Evolutionary conservation across 2,888 invertebrate genomes (phyloP), one percentile per base, ranked within the genome.

Genomic region (Plebejus melissa): DNA sequence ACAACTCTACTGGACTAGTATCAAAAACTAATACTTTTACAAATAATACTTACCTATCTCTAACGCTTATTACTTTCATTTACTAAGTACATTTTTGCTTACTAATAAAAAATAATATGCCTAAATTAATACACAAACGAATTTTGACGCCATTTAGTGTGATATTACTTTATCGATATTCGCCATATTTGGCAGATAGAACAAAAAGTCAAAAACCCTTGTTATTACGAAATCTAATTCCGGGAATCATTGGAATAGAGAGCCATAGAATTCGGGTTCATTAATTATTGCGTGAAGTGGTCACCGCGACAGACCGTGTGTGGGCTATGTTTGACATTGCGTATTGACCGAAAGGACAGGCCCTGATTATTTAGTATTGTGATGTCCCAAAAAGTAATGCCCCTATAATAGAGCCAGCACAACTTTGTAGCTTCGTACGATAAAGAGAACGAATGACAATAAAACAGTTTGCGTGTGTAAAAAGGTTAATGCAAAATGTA

Each of bases 231-330:
- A 60, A 36, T 65, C 65, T 13, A 65, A 65, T 65, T 65, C 13
- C 5, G 65, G 13, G 16, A 65, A 28, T 60, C 28, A 60, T 60
- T 65, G 36, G 65, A 65, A 65, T 65, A 36, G 65, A 65, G 65
- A 36, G 32, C 65, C 65, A 36, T 65, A 65, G 65, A 65, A 65
- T 65, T 32, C 65, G 65, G 65, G 60, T 60, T 60, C 60, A 60
- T 60, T 65, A 65, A 65, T 65, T 65, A 65, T 65, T 65, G 65
- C 13, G 65, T 65, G 28, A 11, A 60, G 65, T 65, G 65, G 5
- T 65, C 32, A 5, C 65, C 36, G 65, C 65, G 65, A 36, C 32
- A 9, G 65, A 13, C 13, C 32, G 65, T 16, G 32, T 32, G 65
- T 65, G 32, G 13, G 65, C 65, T 32, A 65, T 65, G 16, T 65